These are phyloP conservation scores for Neotoxoptera formosana DNA, from an alignment of 1,140 invertebrate genomes.

Conservation along the genomic window DNA sequence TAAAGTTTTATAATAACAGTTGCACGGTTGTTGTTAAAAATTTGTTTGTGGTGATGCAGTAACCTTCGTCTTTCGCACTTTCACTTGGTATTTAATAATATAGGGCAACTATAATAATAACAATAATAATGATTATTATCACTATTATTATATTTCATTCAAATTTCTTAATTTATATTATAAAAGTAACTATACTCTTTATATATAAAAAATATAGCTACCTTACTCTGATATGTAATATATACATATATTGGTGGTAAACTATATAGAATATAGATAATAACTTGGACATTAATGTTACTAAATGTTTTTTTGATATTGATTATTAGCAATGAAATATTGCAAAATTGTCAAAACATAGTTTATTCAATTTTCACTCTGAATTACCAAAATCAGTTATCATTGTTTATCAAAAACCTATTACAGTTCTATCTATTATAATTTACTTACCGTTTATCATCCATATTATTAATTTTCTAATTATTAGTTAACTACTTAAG, in stretches of 20 bases:
- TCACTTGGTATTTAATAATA: slow-evolving; percentile 34
- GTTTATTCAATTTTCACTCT: neutral
- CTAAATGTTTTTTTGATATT: neutral
- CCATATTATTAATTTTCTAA: neutral
- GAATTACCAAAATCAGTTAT: neutral
- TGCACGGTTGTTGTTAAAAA: neutral
- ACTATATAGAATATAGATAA: too few relatives aligned
- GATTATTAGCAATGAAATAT: neutral
- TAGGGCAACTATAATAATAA: slow-evolving; percentile 18
- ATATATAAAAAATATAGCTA: neutral
- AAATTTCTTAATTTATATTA: slow-evolving; percentile 4
- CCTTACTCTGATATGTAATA: too few relatives aligned
- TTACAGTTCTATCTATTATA: neutral
- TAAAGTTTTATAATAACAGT: slow-evolving; percentile 20
- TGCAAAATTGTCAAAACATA: neutral
- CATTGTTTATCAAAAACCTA: neutral
- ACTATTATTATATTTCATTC: slow-evolving; percentile 1
- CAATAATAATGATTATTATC: slow-evolving; percentile 7
- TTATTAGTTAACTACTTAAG: neutral
- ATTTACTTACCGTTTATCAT: neutral
- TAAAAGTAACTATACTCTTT: neutral
- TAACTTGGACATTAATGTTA: neutral
- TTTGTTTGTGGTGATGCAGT: neutral
- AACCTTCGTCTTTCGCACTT: slow-evolving; percentile 40
- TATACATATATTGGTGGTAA: too few relatives aligned